Evolutionary conservation across 2,888 invertebrate genomes (phyloP).

Genomic region (Seira musarum): DNA sequence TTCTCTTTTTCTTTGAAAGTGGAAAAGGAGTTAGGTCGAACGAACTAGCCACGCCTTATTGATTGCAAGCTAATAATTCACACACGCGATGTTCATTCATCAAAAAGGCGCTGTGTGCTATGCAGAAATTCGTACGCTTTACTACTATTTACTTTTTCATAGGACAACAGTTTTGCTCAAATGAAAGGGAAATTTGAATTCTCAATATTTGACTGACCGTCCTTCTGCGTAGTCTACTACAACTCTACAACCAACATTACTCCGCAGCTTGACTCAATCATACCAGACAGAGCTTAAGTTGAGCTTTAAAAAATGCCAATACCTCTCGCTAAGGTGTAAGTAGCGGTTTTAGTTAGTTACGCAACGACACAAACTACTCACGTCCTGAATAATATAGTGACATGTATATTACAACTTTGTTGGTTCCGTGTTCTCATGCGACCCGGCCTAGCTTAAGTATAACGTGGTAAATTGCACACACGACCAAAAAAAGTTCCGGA

Average conservation of each 20-base stretch:
- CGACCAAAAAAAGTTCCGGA: conserved; percentile 41
- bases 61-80: conserved; percentile 67
- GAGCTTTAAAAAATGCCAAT: no score
- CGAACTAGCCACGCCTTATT: conserved; percentile 68
- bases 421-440: background rate
- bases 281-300: no score
- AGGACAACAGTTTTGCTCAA: conserved; percentile 31
- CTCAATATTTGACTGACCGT: conserved; percentile 1
- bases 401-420: background rate
- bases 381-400: background rate
- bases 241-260: no score
- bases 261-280: no score
- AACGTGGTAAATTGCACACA: conserved; percentile 41
- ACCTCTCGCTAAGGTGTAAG: conserved; percentile 17
- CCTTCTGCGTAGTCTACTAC: background rate
- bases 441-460: background rate
- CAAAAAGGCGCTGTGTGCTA: conserved; percentile 42
- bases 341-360: background rate
- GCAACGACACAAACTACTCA: conserved; percentile 4
- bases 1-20: conserved; percentile 57
- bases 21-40: conserved; percentile 45
- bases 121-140: conserved; percentile 25
- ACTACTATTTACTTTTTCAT: conserved; percentile 10
- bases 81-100: conserved; percentile 67
- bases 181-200: conserved; percentile 48